A percentile compares a stretch with the other conserved stretches of the same genome.
Evolutionary conservation across 2,888 invertebrate genomes (phyloP).

Genomic region (Parasteatoda lunata): DNA sequence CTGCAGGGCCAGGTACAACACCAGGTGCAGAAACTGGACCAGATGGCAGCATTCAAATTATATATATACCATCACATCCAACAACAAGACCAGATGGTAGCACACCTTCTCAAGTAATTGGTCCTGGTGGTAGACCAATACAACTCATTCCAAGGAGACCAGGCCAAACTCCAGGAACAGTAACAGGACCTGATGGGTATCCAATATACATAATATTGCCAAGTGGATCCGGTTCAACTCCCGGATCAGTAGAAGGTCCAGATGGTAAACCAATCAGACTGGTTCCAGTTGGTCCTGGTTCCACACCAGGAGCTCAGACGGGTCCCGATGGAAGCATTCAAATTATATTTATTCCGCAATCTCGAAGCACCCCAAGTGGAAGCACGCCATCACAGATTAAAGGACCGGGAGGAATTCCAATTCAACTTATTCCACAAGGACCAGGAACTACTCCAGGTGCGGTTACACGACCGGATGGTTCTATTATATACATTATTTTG

Average conservation of each 20-base stretch:
- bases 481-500: neutral
- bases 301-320: neutral
- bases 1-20: neutral
- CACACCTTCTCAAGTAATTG: neutral
- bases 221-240: neutral
- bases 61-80: neutral
- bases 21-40: neutral
- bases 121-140: neutral
- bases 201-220: neutral
- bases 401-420: neutral
- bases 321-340: neutral
- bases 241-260: neutral
- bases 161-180: slow-evolving; percentile 4
- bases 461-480: neutral
- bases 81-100: neutral
- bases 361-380: neutral
- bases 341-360: neutral
- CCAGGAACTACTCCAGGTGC: neutral
- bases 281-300: neutral
- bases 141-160: slow-evolving; percentile 5
- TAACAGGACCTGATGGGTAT: slow-evolving; percentile 4
- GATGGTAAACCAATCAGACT: neutral
- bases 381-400: neutral
- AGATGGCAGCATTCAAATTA: neutral
- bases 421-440: neutral